These are phyloP conservation scores for Monoplex corrugatus DNA, from an alignment of 2,888 invertebrate species.

Conservation along the genomic window DNA sequence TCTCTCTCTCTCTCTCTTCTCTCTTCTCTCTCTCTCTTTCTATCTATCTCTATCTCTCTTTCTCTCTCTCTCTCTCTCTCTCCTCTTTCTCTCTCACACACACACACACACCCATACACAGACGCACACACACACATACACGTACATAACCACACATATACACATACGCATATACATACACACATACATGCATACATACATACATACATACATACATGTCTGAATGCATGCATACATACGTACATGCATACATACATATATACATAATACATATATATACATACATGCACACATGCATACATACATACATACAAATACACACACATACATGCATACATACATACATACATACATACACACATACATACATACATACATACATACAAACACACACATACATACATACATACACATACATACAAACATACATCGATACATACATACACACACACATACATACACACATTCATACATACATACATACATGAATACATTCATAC, in stretches of 20 bases:
- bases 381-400: no score
- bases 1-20: not conserved
- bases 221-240: not conserved
- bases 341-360: conserved; percentile 24
- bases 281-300: not conserved
- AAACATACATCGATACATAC: no score
- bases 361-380: not conserved
- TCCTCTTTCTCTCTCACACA: not conserved
- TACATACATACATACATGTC: not conserved
- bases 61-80: not conserved
- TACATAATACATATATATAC: no score
- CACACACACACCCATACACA: not conserved
- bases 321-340: not conserved
- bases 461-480: no score
- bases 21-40: not conserved
- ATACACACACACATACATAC: no score
- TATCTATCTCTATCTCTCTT: not conserved
- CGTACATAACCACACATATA: no score
- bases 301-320: not conserved
- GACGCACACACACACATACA: no score
- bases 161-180: not conserved
- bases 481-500: no score
- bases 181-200: not conserved
- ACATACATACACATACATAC: not conserved
- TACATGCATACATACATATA: not conserved